phyloP scores from a whole-genome alignment of 2,113 vertebrate species.

The Nycticebus coucang region DNA sequence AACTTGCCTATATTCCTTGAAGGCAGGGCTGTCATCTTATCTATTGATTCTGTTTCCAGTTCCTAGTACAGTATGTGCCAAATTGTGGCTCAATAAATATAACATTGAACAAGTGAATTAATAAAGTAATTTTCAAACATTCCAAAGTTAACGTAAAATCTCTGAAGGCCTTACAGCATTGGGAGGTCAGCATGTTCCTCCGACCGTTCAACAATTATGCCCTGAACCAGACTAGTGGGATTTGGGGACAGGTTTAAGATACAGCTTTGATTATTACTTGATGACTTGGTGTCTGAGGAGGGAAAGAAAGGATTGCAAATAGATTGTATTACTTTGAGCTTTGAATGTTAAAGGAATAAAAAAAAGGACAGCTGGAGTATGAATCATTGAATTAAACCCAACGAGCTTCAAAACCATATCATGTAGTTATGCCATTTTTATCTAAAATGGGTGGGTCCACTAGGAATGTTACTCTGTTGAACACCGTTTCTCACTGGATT shows the following conservation, averaged over 20 bases:
- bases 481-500: background rate
- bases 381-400: background rate
- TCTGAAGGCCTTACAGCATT: background rate
- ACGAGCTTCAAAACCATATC: background rate
- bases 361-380: background rate
- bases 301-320: background rate
- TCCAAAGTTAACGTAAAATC: background rate
- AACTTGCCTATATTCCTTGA: background rate
- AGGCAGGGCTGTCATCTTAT: background rate
- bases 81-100: background rate
- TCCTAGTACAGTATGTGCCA: background rate
- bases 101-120: background rate
- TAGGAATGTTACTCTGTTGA: background rate
- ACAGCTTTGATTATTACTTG: background rate
- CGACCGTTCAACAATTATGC: fast-evolving
- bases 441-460: background rate
- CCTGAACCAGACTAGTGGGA: background rate
- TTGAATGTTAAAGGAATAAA: background rate
- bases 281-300: background rate
- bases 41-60: background rate
- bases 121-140: background rate
- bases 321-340: background rate
- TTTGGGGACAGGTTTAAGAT: background rate
- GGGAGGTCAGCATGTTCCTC: background rate
- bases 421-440: background rate